Evolutionary conservation across 2,888 invertebrate species (phyloP).

Genomic region (Pseudolycoriella hygida): DNA sequence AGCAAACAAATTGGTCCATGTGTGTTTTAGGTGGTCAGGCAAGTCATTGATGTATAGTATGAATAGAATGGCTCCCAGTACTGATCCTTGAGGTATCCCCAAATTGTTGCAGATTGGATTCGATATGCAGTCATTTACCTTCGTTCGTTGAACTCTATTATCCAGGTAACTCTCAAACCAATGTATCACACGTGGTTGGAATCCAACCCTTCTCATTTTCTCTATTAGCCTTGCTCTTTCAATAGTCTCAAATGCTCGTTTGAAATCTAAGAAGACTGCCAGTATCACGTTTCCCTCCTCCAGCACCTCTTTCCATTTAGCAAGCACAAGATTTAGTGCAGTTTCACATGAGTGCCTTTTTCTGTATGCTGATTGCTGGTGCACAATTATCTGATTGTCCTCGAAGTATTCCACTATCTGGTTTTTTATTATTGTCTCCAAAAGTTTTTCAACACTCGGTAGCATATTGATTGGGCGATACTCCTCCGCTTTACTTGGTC

Average conservation of each 20-base stretch:
- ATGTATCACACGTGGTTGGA: neutral
- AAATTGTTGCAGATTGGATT: too few relatives aligned
- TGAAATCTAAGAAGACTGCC: slow-evolving; percentile 10
- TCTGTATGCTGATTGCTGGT: slow-evolving; percentile 10
- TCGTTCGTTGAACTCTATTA: too few relatives aligned
- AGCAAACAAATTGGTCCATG: neutral
- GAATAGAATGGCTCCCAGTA: too few relatives aligned
- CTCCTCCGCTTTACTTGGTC: too few relatives aligned
- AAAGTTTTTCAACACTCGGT: too few relatives aligned
- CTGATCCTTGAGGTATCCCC: too few relatives aligned
- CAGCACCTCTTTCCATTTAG: slow-evolving; percentile 8
- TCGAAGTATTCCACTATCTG: slow-evolving; percentile 7
- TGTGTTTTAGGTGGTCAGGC: too few relatives aligned
- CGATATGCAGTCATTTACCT: too few relatives aligned
- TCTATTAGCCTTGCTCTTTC: slow-evolving; percentile 8
- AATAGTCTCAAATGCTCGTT: slow-evolving; percentile 9
- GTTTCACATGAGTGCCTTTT: slow-evolving; percentile 10
- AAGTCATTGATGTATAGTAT: too few relatives aligned
- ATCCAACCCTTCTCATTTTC: slow-evolving; percentile 6
- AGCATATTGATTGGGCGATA: too few relatives aligned
- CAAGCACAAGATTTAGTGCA: slow-evolving; percentile 8
- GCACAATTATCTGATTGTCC: slow-evolving; percentile 7
- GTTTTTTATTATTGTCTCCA: too few relatives aligned
- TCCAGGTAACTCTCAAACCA: too few relatives aligned
- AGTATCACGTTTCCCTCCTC: slow-evolving; percentile 8